Percentiles rank a stretch among this genome's conserved stretches.
These are phyloP conservation scores for Oncorhynchus tshawytscha DNA, from an alignment of 2,113 vertebrate genomes.

Conservation along the genomic window DNA sequence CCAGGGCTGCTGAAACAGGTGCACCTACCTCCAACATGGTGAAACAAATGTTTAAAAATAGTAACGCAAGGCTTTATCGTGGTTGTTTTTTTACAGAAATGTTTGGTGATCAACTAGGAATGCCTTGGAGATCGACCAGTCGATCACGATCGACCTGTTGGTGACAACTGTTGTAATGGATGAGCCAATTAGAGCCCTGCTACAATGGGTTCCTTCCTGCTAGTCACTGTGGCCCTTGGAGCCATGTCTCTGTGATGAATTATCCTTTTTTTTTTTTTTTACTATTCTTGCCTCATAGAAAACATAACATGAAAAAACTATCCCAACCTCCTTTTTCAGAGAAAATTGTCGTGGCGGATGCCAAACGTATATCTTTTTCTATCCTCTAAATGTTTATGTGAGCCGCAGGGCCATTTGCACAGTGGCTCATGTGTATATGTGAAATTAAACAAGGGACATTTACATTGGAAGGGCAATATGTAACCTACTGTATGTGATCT, in stretches of 20 bases:
- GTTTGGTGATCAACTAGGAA: no score
- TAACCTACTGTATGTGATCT: background rate
- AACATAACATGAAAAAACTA: background rate
- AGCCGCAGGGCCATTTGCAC: background rate
- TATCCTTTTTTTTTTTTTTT: background rate
- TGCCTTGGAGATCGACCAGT: no score
- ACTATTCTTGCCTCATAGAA: background rate
- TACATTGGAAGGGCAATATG: background rate
- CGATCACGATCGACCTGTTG: no score
- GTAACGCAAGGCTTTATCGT: no score
- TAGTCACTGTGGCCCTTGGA: constrained; percentile 12
- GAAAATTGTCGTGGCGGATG: constrained; percentile 14
- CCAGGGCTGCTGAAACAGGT: background rate
- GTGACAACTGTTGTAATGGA: constrained; percentile 11
- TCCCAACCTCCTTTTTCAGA: background rate
- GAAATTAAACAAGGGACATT: constrained; percentile 2
- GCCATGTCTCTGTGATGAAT: background rate
- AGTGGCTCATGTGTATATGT: background rate
- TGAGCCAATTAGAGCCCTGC: constrained; percentile 14
- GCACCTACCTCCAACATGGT: no score
- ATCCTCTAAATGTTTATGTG: constrained; percentile 2
- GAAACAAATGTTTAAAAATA: no score
- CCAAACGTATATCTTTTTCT: constrained; percentile 3
- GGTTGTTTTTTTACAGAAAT: no score
- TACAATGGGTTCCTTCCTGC: constrained; percentile 3